Percentiles rank a stretch among this genome's conserved stretches.
Evolutionary conservation across 2,888 invertebrate genomes (phyloP).

Genomic region (Philereme vetulata): DNA sequence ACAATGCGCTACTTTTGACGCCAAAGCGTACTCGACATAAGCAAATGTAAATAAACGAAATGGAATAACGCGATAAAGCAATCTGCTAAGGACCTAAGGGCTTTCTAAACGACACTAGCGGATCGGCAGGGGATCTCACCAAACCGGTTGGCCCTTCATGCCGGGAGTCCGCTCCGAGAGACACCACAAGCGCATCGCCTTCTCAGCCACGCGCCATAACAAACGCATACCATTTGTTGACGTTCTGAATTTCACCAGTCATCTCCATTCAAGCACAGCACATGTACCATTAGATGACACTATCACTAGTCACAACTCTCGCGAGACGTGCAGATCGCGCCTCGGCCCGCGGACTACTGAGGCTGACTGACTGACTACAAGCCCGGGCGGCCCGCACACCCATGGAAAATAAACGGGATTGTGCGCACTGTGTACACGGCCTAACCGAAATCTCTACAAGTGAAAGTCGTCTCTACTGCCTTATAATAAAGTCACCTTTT

Average conservation of each 20-base stretch:
- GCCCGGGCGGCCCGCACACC: conserved; percentile 37
- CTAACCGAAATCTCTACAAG: conserved; percentile 46
- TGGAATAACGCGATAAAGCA: conserved; percentile 12
- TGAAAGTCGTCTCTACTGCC: conserved; percentile 46
- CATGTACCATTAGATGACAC: conserved; percentile 58
- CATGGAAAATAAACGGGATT: conserved; percentile 69
- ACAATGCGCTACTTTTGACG: conserved; percentile 10
- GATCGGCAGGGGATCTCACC: conserved; percentile 73
- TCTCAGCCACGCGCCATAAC: conserved; percentile 63
- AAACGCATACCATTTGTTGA: conserved; percentile 69
- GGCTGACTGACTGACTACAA: conserved; percentile 22
- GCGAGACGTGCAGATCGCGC: conserved; percentile 51
- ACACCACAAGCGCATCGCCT: conserved; percentile 68
- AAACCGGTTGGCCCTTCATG: conserved; percentile 83
- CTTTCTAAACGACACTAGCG: conserved; percentile 51
- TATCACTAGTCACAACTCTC: conserved; percentile 32
- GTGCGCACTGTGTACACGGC: conserved; percentile 56
- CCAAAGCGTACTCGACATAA: conserved; percentile 15
- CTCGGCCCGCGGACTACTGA: conserved; percentile 61
- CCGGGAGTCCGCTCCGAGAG: conserved; percentile 64
- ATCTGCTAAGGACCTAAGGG: conserved; percentile 36
- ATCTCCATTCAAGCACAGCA: conserved; percentile 68
- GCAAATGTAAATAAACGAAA: conserved; percentile 34
- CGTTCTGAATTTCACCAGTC: conserved; percentile 71
- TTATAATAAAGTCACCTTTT: conserved; percentile 39